Percentiles rank a stretch among this genome's conserved stretches.
phyloP scores from a whole-genome alignment of 2,888 invertebrate genomes.

The Eupithecia dodoneata region DNA sequence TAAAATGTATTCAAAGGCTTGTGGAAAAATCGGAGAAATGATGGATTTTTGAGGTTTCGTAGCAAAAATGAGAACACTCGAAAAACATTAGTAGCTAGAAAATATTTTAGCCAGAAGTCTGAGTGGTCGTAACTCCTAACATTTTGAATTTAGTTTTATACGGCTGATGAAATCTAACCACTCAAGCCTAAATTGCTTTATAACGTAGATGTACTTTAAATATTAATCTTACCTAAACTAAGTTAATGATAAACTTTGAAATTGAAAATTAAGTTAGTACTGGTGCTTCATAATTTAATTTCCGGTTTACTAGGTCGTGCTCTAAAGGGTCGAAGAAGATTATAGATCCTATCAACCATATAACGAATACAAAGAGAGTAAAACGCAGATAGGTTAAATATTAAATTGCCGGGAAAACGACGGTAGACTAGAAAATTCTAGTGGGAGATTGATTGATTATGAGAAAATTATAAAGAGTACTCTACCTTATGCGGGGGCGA shows the following conservation, averaged over 20 bases:
- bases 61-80: background rate
- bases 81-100: background rate
- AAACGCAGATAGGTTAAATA: background rate
- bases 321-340: background rate
- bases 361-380: background rate
- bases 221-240: background rate
- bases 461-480: too few relatives aligned
- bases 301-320: background rate
- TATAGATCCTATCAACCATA: background rate
- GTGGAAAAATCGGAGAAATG: background rate
- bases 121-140: background rate
- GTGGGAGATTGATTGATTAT: background rate
- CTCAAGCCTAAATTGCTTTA: background rate
- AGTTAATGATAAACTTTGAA: background rate
- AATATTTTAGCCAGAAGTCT: background rate
- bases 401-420: background rate
- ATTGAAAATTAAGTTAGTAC: background rate
- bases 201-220: background rate
- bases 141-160: background rate
- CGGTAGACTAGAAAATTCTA: background rate
- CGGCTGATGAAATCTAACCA: background rate
- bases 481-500: too few relatives aligned
- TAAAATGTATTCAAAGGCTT: background rate
- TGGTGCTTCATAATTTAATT: slow-evolving; percentile 1
- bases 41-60: background rate